Evolutionary conservation across 2,888 invertebrate species (phyloP).

Genomic region (Acanthoscelides obtectus): DNA sequence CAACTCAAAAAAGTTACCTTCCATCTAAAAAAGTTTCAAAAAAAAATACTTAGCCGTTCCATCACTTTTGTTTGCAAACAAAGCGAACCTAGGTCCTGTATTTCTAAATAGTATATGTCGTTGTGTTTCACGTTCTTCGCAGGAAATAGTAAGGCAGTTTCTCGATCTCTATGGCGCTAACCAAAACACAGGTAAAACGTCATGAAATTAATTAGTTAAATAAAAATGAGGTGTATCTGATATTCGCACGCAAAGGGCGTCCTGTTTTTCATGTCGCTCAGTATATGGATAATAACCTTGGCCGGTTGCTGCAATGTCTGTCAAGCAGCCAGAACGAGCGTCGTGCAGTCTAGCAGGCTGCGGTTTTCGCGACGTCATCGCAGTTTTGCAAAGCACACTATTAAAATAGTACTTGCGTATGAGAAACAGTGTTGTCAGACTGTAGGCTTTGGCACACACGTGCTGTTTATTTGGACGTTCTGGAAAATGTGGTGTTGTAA

Average conservation of each 20-base stretch:
- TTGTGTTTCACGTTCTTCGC: too few species aligned
- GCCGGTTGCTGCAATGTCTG: not conserved
- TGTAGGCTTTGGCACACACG: not conserved
- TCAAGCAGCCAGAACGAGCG: slow-evolving; percentile 10
- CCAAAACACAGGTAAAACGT: too few species aligned
- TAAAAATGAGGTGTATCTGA: too few species aligned
- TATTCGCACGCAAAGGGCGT: not conserved
- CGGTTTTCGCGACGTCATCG: slow-evolving; percentile 16
- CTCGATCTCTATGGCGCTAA: too few species aligned
- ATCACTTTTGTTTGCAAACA: too few species aligned
- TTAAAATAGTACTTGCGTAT: not conserved
- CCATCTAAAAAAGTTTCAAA: too few species aligned
- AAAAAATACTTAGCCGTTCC: too few species aligned
- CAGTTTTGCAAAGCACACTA: slow-evolving; percentile 14
- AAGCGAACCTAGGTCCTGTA: too few species aligned
- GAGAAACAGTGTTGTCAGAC: not conserved
- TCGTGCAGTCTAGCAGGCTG: slow-evolving; percentile 23
- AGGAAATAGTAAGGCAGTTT: too few species aligned
- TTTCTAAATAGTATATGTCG: too few species aligned
- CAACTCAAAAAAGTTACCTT: too few species aligned
- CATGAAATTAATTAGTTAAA: too few species aligned
- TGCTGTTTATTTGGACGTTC: not conserved
- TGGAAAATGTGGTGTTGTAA: not conserved
- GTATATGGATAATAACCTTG: not conserved
- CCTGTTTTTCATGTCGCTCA: not conserved